These are phyloP conservation scores for Anarhynchus alexandrinus DNA, from an alignment of 2,113 vertebrate species.

Conservation along the genomic window DNA sequence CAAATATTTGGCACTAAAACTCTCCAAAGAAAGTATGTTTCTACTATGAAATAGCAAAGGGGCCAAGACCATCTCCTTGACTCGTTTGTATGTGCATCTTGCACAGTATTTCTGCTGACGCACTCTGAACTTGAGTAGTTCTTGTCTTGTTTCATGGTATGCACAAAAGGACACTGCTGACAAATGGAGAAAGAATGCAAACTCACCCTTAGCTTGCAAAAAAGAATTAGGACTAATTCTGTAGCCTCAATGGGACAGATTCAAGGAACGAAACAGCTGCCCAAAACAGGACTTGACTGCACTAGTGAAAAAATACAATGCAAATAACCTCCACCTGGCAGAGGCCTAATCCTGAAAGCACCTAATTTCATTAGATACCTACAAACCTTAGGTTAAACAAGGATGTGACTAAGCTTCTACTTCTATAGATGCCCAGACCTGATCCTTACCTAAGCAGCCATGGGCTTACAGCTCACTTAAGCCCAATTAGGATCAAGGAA, in stretches of 20 bases:
- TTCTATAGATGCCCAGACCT: background rate
- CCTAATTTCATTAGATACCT: conserved; percentile 17
- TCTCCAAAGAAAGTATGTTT: background rate
- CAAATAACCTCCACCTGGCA: background rate
- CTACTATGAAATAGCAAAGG: background rate
- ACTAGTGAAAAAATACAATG: background rate
- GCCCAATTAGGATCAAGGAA: conserved; percentile 24
- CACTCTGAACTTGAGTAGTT: background rate
- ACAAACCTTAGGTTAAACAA: conserved; percentile 24
- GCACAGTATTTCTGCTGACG: background rate
- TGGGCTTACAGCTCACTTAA: conserved; percentile 30
- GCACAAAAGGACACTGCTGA: background rate
- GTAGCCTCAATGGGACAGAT: background rate
- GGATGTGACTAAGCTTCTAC: background rate
- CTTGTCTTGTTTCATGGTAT: background rate
- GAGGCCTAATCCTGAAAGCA: background rate
- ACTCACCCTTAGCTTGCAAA: background rate
- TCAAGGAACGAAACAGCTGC: background rate
- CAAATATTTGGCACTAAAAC: background rate
- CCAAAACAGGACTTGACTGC: background rate
- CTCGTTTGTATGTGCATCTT: background rate
- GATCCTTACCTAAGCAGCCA: conserved; percentile 18
- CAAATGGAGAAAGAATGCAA: background rate
- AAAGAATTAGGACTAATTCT: background rate
- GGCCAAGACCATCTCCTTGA: background rate